Percentiles rank a stretch among this genome's conserved stretches.
phyloP scores from a whole-genome alignment of 2,797 vertebrate species.

The Sylvia borin region DNA sequence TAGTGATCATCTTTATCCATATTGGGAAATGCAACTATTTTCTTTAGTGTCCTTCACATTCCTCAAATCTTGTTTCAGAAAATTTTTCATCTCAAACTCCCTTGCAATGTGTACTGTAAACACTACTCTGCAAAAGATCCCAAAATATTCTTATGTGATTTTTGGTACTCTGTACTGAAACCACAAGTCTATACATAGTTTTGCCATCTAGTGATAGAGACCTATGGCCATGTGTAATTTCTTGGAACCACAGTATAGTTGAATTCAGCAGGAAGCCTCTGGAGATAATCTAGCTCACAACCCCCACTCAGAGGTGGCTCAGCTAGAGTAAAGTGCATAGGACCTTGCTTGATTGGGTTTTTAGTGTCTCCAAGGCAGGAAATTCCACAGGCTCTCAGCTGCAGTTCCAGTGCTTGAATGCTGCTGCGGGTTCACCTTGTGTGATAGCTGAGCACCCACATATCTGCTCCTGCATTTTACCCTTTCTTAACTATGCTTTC shows the following conservation, averaged over 20 bases:
- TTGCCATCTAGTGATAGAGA: background rate
- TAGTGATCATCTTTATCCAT: background rate
- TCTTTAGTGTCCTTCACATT: background rate
- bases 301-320: background rate
- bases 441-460: background rate
- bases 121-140: background rate
- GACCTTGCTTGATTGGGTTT: accelerated
- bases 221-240: background rate
- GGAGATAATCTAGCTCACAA: background rate
- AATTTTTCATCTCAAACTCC: background rate
- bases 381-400: background rate
- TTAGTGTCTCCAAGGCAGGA: background rate
- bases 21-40: accelerated
- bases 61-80: background rate
- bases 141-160: background rate
- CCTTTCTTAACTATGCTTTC: background rate
- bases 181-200: background rate
- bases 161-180: background rate
- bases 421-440: background rate
- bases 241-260: background rate
- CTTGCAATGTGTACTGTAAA: background rate
- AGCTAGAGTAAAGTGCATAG: background rate
- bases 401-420: background rate
- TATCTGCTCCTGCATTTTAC: background rate
- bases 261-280: background rate